phyloP scores from a whole-genome alignment of 2,797 vertebrate genomes.

The Dicrostonyx torquatus region DNA sequence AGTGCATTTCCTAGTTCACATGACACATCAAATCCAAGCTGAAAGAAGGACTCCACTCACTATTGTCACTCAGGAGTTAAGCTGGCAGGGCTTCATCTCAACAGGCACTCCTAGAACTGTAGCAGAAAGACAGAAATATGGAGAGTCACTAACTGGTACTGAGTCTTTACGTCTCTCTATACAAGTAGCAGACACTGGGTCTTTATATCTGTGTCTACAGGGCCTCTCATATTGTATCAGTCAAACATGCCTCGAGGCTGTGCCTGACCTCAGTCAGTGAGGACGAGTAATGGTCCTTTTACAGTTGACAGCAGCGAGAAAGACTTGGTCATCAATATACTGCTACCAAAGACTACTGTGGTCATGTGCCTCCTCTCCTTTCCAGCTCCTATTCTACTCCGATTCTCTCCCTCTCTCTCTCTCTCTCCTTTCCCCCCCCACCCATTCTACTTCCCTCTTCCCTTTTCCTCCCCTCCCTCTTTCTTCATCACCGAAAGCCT shows the following conservation, averaged over 20 bases:
- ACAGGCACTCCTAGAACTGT: not conserved
- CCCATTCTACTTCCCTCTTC: not conserved
- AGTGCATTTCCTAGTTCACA: not conserved
- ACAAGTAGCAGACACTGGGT: not conserved
- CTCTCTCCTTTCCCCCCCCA: not conserved
- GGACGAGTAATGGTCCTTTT: not conserved
- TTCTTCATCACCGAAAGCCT: not conserved
- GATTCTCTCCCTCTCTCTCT: not conserved
- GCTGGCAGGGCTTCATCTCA: not conserved
- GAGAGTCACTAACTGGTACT: not conserved
- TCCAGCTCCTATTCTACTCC: not conserved
- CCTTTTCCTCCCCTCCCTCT: not conserved
- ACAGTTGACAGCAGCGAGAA: not conserved
- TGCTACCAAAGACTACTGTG: not conserved
- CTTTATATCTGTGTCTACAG: not conserved
- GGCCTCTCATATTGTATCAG: not conserved
- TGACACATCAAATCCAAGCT: not conserved
- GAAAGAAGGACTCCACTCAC: not conserved
- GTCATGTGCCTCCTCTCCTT: not conserved
- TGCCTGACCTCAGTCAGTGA: not conserved
- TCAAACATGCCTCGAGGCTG: not conserved
- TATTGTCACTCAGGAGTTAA: not conserved
- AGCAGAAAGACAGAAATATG: not conserved
- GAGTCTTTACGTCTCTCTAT: not conserved
- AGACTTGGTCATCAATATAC: not conserved